phyloP scores from a whole-genome alignment of 2,888 invertebrate species.

The Agrenia bidenticulata region DNA sequence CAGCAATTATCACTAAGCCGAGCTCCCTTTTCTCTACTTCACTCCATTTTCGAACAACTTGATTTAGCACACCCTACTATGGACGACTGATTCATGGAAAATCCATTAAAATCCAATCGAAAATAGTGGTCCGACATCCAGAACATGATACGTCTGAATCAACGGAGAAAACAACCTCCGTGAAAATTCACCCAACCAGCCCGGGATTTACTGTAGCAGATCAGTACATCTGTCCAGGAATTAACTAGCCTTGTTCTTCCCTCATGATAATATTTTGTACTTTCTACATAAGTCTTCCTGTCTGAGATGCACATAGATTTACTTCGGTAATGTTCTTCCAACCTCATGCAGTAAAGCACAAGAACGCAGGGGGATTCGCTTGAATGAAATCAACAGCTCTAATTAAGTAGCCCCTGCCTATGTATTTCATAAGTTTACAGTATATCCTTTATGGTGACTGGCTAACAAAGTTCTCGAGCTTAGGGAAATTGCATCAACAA shows the following conservation, averaged over 20 bases:
- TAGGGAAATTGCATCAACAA: conserved; percentile 29
- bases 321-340: no score
- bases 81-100: conserved; percentile 34
- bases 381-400: no score
- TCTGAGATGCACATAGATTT: no score
- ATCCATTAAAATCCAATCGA: conserved; percentile 51
- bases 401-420: no score
- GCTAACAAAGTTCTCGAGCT: background rate
- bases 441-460: no score
- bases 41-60: conserved; percentile 28
- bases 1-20: conserved; percentile 42
- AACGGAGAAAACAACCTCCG: background rate
- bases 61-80: conserved; percentile 33
- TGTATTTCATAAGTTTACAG: no score
- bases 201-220: background rate
- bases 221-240: no score
- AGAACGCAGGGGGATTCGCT: no score
- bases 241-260: no score
- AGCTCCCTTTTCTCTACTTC: conserved; percentile 6
- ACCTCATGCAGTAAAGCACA: no score
- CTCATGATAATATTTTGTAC: no score
- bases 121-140: conserved; percentile 20
- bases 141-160: background rate
- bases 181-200: background rate
- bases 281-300: no score